Evolutionary conservation across 2,113 vertebrate species (phyloP).

Genomic region (Strix aluco): DNA sequence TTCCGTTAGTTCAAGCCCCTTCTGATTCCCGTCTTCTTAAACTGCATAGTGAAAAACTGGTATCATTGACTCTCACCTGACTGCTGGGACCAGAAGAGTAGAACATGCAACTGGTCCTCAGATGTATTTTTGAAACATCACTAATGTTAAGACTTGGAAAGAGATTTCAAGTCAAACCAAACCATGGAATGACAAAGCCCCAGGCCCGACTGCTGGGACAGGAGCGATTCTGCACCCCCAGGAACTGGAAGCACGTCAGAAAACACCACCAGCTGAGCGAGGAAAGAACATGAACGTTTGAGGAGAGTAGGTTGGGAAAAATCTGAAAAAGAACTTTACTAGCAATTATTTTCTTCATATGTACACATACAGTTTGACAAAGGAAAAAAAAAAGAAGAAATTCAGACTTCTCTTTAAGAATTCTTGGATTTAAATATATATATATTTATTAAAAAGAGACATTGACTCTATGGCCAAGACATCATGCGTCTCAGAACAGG

Average conservation of each 20-base stretch:
- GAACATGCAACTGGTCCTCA: background rate
- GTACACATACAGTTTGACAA: background rate
- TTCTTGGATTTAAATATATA: constrained; percentile 66
- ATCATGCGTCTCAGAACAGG: constrained; percentile 59
- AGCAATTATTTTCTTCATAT: background rate
- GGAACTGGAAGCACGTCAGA: background rate
- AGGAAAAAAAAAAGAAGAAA: background rate
- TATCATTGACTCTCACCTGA: background rate
- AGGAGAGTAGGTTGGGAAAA: background rate
- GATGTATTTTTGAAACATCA: background rate
- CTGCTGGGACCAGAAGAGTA: background rate
- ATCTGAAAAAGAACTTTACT: background rate
- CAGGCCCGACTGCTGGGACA: background rate
- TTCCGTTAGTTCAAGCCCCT: background rate
- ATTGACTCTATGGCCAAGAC: constrained; percentile 58
- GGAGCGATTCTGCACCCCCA: background rate
- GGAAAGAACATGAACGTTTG: background rate
- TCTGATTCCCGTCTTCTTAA: background rate
- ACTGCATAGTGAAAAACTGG: background rate
- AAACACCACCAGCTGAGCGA: background rate
- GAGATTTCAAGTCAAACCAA: background rate
- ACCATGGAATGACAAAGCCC: background rate
- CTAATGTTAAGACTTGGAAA: background rate
- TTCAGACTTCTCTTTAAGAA: constrained; percentile 54
- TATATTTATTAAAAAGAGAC: constrained; percentile 68